Evolutionary conservation across 2,888 invertebrate genomes (phyloP).

Genomic region (Tineola bisselliella): DNA sequence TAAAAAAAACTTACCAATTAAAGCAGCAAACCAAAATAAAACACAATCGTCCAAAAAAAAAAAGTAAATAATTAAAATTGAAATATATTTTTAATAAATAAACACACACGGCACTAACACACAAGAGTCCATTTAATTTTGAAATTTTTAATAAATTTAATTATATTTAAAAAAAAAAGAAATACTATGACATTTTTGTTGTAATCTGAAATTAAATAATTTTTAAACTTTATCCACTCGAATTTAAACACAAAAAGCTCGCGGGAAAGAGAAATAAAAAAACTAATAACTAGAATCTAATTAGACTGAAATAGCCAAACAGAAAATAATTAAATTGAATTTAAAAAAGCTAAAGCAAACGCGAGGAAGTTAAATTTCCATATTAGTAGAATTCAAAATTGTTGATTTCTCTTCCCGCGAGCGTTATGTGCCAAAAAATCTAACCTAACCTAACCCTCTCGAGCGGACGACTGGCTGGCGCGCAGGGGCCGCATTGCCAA

Average conservation of each 20-base stretch:
- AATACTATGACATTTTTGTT: slow-evolving; percentile 41
- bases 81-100: slow-evolving; percentile 21
- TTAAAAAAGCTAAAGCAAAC: neutral
- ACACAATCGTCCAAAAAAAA: slow-evolving; percentile 14
- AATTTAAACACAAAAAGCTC: neutral
- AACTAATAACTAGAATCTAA: slow-evolving; percentile 33
- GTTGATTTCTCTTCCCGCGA: slow-evolving; percentile 24
- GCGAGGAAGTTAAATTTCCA: neutral
- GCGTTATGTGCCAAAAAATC: slow-evolving; percentile 68
- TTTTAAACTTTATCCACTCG: slow-evolving; percentile 31
- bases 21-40: slow-evolving; percentile 2
- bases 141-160: slow-evolving; percentile 32
- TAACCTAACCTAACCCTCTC: slow-evolving; percentile 69
- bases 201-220: slow-evolving; percentile 36
- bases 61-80: neutral
- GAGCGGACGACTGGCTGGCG: slow-evolving; percentile 67
- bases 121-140: slow-evolving; percentile 44
- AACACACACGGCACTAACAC: slow-evolving; percentile 60
- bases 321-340: neutral
- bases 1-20: slow-evolving; percentile 15
- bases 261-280: slow-evolving; percentile 18
- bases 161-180: slow-evolving; percentile 33
- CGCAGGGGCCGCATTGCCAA: slow-evolving; percentile 69
- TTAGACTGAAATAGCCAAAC: slow-evolving; percentile 24
- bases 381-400: slow-evolving; percentile 4